Percentiles rank a stretch among this genome's conserved stretches.
Conservation (phyloP, 1,140 invertebrate genomes). For the Antheraea pernyi region DNA sequence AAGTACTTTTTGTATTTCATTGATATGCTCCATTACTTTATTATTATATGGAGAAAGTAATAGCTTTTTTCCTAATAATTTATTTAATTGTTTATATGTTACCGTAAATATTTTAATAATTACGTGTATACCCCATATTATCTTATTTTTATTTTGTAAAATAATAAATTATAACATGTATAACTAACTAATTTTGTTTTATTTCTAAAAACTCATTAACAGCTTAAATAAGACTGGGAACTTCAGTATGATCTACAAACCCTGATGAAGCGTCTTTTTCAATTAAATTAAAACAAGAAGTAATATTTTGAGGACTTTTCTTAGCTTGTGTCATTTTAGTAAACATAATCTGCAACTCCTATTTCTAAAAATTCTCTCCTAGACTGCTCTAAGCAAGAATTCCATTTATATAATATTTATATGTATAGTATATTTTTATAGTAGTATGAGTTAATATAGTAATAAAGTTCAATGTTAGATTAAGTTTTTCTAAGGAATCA, state of each 20-base stretch:
- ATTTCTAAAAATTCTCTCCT: slow-evolving; percentile 76
- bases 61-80: neutral
- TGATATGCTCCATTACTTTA: no score
- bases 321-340: slow-evolving; percentile 52
- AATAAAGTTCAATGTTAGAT: slow-evolving; percentile 97
- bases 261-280: slow-evolving; percentile 58
- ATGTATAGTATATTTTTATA: no score
- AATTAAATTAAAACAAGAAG: slow-evolving; percentile 40
- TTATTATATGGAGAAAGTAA: no score
- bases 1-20: no score
- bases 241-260: slow-evolving; percentile 72
- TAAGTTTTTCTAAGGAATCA: slow-evolving; percentile 95
- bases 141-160: neutral
- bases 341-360: slow-evolving; percentile 51
- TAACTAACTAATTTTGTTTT: slow-evolving; percentile 13
- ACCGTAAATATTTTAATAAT: no score
- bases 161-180: slow-evolving; percentile 4
- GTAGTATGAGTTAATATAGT: no score
- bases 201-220: neutral
- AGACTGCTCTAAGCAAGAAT: slow-evolving; percentile 30
- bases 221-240: slow-evolving; percentile 67
- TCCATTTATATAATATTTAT: no score
- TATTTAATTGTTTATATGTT: neutral
- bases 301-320: slow-evolving; percentile 31
- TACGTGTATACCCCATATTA: neutral